Conservation (phyloP, 1,140 invertebrate species). For the Dinothrombium tinctorium region DNA sequence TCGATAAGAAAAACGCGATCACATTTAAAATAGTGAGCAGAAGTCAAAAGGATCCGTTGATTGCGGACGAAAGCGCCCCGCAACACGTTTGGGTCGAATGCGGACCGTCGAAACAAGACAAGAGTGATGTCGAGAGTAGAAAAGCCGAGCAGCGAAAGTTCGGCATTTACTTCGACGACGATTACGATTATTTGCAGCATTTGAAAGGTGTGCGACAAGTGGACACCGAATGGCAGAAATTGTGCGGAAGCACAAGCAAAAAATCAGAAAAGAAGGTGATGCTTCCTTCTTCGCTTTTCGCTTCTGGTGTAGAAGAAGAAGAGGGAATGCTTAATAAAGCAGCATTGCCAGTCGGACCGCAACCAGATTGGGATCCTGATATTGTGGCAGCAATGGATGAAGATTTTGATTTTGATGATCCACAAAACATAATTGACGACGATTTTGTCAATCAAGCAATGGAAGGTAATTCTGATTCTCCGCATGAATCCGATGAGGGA, state of each 20-base stretch:
- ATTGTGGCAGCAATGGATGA: slow-evolving; percentile 76
- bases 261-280: slow-evolving; percentile 22
- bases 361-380: slow-evolving; percentile 70
- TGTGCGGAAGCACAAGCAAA: slow-evolving; percentile 1
- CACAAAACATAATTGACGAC: slow-evolving; percentile 55
- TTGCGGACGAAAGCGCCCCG: slow-evolving; percentile 61
- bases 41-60: slow-evolving; percentile 71
- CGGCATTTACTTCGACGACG: slow-evolving; percentile 87
- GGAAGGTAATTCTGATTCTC: slow-evolving; percentile 1
- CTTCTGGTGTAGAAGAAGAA: slow-evolving; percentile 60
- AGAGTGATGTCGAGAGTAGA: slow-evolving; percentile 25
- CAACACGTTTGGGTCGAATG: slow-evolving; percentile 46
- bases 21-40: slow-evolving; percentile 75
- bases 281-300: slow-evolving; percentile 72
- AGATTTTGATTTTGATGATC: slow-evolving; percentile 61
- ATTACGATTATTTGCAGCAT: slow-evolving; percentile 87
- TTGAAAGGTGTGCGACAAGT: slow-evolving; percentile 35
- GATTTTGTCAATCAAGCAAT: slow-evolving; percentile 14
- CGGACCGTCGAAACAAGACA: slow-evolving; percentile 1
- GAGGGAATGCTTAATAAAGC: slow-evolving; percentile 70
- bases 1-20: slow-evolving; percentile 69
- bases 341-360: slow-evolving; percentile 36
- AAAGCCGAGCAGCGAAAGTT: slow-evolving; percentile 60
- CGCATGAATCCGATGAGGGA: neutral
- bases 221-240: slow-evolving; percentile 16